phyloP scores from a whole-genome alignment of 2,113 vertebrate species.

The Eidolon helvum region DNA sequence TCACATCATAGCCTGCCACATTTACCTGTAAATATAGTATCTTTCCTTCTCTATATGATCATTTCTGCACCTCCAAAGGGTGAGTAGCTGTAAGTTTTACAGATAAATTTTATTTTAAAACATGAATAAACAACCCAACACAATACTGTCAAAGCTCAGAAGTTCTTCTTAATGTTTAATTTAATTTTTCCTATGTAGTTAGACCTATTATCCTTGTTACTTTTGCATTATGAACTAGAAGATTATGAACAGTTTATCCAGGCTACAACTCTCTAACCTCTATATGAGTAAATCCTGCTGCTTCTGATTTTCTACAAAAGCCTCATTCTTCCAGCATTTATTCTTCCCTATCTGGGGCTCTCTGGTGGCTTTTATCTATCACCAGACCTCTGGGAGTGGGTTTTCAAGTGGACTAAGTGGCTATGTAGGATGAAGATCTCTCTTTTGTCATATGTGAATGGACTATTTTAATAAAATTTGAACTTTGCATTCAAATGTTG shows the following conservation, averaged over 20 bases:
- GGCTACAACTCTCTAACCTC: not conserved
- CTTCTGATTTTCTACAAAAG: not conserved
- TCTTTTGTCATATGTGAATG: not conserved
- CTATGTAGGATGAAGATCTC: not conserved
- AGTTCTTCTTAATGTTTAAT: not conserved
- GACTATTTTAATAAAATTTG: not conserved
- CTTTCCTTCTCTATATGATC: not conserved
- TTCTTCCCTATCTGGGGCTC: not conserved
- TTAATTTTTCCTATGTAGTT: not conserved
- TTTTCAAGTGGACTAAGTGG: not conserved
- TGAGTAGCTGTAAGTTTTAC: not conserved
- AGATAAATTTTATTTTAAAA: slow-evolving; percentile 5
- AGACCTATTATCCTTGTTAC: not conserved
- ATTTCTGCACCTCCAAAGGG: not conserved
- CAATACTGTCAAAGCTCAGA: not conserved
- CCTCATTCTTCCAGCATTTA: not conserved
- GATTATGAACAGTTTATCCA: not conserved
- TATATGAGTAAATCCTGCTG: not conserved
- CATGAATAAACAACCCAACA: not conserved
- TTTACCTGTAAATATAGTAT: not conserved
- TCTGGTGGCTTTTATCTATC: not conserved
- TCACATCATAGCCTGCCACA: not conserved
- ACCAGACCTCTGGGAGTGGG: not conserved
- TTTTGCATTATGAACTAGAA: not conserved
- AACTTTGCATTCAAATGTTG: slow-evolving; percentile 15